These are phyloP conservation scores for Autographa gamma DNA, from an alignment of 2,888 invertebrate species.

Conservation along the genomic window DNA sequence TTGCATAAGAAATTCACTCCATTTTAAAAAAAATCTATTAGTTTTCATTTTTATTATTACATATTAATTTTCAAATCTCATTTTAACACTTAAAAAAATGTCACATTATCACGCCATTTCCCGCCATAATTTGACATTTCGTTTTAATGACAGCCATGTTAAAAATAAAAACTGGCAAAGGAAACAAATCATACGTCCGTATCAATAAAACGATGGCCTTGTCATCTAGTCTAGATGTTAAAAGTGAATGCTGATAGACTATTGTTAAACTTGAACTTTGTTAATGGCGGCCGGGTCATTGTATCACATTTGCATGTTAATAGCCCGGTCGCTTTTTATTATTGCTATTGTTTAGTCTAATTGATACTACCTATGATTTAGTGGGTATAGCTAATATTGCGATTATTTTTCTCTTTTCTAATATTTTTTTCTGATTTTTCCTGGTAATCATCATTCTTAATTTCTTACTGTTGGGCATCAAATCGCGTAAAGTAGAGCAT, in stretches of 20 bases:
- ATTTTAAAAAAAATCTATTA: background rate
- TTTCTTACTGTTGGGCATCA: too few species aligned
- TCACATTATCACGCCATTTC: background rate
- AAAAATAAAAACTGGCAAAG: background rate
- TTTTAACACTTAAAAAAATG: background rate
- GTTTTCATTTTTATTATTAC: background rate
- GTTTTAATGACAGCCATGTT: background rate
- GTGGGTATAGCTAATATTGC: constrained; percentile 23
- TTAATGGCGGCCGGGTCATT: constrained; percentile 63
- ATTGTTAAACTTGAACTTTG: constrained; percentile 73
- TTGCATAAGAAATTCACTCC: background rate
- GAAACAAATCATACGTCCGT: constrained; percentile 11
- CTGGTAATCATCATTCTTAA: background rate
- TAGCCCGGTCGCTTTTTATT: constrained; percentile 54
- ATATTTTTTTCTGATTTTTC: background rate
- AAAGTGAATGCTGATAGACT: constrained; percentile 63
- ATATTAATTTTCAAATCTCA: background rate
- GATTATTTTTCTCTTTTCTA: constrained; percentile 6
- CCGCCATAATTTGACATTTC: constrained; percentile 19
- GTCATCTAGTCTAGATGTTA: constrained; percentile 52
- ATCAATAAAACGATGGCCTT: constrained; percentile 45
- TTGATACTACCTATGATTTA: constrained; percentile 36
- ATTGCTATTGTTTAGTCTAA: constrained; percentile 62
- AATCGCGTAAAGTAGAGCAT: too few species aligned
- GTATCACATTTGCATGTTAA: constrained; percentile 69